phyloP scores from a whole-genome alignment of 2,113 vertebrate species.

The Rousettus leschenaultii region DNA sequence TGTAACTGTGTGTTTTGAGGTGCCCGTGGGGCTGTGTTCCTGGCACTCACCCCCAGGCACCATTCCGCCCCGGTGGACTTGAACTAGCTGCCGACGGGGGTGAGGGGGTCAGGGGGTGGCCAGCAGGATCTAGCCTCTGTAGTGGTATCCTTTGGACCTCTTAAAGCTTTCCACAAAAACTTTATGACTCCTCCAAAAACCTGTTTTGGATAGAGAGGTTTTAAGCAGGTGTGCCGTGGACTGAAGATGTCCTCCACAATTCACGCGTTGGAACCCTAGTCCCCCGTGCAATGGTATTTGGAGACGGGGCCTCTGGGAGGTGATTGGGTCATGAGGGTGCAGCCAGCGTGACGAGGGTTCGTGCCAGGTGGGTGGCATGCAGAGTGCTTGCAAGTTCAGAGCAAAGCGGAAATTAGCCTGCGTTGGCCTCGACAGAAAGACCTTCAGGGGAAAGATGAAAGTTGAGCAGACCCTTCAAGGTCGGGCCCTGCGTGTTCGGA shows the following conservation, averaged over 20 bases:
- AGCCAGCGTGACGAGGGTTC: too few relatives aligned
- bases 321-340: too few relatives aligned
- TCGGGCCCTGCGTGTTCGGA: accelerated
- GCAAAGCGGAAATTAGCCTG: background rate
- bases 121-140: background rate
- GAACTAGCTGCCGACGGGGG: background rate
- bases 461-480: background rate
- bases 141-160: background rate
- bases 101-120: too few relatives aligned
- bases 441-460: background rate
- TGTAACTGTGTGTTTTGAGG: background rate
- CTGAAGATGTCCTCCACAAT: background rate
- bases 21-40: background rate
- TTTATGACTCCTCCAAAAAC: background rate
- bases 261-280: background rate
- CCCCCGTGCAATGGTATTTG: background rate
- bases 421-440: background rate
- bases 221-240: background rate
- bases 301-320: background rate
- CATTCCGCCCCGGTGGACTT: background rate
- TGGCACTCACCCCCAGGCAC: background rate
- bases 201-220: background rate
- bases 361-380: background rate
- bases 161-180: background rate
- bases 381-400: background rate